phyloP scores from a whole-genome alignment of 2,888 invertebrate genomes.

The Eilema sororculum region DNA sequence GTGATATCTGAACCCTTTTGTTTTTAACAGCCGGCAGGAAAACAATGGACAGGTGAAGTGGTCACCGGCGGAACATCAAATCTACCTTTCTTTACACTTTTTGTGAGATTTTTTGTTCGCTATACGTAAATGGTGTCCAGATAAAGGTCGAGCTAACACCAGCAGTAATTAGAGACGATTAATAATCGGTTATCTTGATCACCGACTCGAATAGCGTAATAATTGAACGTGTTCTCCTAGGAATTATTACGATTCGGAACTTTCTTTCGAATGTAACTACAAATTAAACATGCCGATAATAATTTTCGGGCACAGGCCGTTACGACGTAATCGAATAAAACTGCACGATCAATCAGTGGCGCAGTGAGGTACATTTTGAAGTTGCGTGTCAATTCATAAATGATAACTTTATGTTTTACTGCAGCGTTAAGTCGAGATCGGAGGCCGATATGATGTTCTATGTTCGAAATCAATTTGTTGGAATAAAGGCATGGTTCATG shows the following conservation, averaged over 20 bases:
- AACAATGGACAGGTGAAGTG: constrained; percentile 83
- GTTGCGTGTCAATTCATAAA: constrained; percentile 72
- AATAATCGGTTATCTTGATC: constrained; percentile 87
- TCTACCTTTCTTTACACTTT: constrained; percentile 84
- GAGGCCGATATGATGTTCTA: constrained; percentile 60
- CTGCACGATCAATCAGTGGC: constrained; percentile 65
- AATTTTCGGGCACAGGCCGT: constrained; percentile 37
- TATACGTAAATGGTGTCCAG: constrained; percentile 83
- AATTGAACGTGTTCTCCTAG: constrained; percentile 68
- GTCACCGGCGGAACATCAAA: constrained; percentile 69
- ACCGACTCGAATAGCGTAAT: constrained; percentile 71
- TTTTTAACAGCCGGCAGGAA: constrained; percentile 80
- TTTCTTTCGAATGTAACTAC: constrained; percentile 51
- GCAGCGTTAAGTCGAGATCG: constrained; percentile 61
- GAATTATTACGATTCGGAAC: constrained; percentile 54
- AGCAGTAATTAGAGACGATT: constrained; percentile 87
- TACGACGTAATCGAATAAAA: constrained; percentile 48
- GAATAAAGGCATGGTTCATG: constrained; percentile 81
- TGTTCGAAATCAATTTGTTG: constrained; percentile 83
- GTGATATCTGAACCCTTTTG: constrained; percentile 86
- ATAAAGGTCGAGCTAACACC: constrained; percentile 86
- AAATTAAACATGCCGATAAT: constrained; percentile 36
- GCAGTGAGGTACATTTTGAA: constrained; percentile 61
- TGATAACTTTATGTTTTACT: constrained; percentile 64
- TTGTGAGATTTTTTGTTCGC: constrained; percentile 74